Percentiles rank a stretch among this genome's conserved stretches.
Conservation (phyloP, 2,888 invertebrate species). For the Pollenia griseotomentosa region DNA sequence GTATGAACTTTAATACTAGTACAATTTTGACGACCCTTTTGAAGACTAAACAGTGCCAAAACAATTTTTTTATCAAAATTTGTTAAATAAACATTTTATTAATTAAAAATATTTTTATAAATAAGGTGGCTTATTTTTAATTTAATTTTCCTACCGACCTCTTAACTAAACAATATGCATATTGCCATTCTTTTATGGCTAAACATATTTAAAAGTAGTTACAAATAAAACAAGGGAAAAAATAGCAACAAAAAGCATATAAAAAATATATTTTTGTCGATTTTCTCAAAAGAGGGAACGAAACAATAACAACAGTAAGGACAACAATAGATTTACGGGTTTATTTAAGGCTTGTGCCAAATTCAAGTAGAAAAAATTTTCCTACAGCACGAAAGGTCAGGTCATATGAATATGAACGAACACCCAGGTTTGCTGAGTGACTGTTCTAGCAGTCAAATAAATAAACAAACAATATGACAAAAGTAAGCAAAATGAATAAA, state of each 20-base stretch:
- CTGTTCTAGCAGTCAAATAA: constrained; percentile 37
- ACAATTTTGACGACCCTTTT: too few species aligned
- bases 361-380: constrained; percentile 27
- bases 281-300: constrained; percentile 43
- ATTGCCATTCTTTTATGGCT: background rate
- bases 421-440: background rate
- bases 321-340: constrained; percentile 30
- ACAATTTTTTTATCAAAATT: too few species aligned
- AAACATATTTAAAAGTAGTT: constrained; percentile 18
- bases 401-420: constrained; percentile 38
- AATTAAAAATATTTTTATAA: too few species aligned
- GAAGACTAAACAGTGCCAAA: too few species aligned
- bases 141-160: too few species aligned
- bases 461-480: constrained; percentile 52
- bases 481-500: constrained; percentile 36
- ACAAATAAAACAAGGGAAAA: constrained; percentile 33
- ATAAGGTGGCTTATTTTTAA: too few species aligned
- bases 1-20: too few species aligned
- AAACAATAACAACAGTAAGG: constrained; percentile 1
- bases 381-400: constrained; percentile 45
- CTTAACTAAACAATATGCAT: too few species aligned
- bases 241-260: constrained; percentile 31
- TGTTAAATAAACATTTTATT: too few species aligned
- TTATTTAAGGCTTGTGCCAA: constrained; percentile 45
- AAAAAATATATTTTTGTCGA: constrained; percentile 56